phyloP scores from a whole-genome alignment of 2,888 invertebrate species.

The Pantelozetes paolii region DNA sequence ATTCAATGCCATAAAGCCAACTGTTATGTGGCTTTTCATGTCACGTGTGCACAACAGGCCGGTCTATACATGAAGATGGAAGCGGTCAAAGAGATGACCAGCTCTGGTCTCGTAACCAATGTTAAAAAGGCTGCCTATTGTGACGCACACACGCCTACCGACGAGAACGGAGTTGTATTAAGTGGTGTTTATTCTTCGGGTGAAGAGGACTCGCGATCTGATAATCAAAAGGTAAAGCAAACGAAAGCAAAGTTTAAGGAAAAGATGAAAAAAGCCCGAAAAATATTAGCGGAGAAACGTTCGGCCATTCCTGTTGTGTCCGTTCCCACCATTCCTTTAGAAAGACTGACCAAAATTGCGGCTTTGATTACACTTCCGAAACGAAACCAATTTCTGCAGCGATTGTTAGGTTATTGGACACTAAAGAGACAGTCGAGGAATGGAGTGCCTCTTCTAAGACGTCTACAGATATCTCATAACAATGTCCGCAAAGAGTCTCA shows the following conservation, averaged over 20 bases:
- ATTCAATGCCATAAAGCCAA: conserved; percentile 96
- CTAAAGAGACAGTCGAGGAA: conserved; percentile 88
- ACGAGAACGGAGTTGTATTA: conserved; percentile 42
- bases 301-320: conserved; percentile 84
- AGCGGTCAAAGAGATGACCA: conserved; percentile 66
- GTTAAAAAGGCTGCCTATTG: conserved; percentile 95
- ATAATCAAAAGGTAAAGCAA: conserved; percentile 46
- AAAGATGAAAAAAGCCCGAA: conserved; percentile 80
- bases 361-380: conserved; percentile 68
- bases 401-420: conserved; percentile 94
- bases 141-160: conserved; percentile 81
- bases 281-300: conserved; percentile 80
- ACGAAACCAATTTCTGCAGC: conserved; percentile 77
- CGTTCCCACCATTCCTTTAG: conserved; percentile 86
- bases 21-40: conserved; percentile 95
- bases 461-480: conserved; percentile 62
- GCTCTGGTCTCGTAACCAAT: conserved; percentile 67
- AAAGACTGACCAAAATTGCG: conserved; percentile 76
- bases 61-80: conserved; percentile 95
- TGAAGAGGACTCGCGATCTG: conserved; percentile 38
- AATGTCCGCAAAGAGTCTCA: conserved; percentile 46
- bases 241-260: conserved; percentile 59
- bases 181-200: conserved; percentile 40
- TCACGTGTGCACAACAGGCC: conserved; percentile 94
- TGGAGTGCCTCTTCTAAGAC: conserved; percentile 84